A percentile compares a stretch with the other conserved stretches of the same genome.
Conservation (phyloP, 1,140 invertebrate species). For the Heliconius hewitsoni region DNA sequence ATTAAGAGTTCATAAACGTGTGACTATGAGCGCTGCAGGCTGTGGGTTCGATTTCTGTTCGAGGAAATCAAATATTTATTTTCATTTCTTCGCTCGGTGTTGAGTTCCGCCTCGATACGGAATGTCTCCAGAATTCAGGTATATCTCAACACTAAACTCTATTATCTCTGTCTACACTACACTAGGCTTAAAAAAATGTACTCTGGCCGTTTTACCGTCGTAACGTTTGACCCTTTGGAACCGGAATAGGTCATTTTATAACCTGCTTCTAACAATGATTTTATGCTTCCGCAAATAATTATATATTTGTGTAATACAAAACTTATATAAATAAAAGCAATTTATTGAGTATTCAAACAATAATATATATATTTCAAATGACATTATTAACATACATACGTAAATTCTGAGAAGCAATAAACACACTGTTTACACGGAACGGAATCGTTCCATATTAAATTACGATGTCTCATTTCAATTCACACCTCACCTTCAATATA, state of each 20-base stretch:
- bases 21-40: no score
- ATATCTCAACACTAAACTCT: no score
- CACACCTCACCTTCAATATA: constrained; percentile 53
- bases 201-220: not conserved
- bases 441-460: constrained; percentile 50
- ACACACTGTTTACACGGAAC: constrained; percentile 33
- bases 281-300: not conserved
- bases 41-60: no score
- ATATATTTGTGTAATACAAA: not conserved
- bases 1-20: no score
- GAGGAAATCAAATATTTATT: no score
- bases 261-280: not conserved
- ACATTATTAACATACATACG: constrained; percentile 7
- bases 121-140: no score
- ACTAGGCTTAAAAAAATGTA: not conserved
- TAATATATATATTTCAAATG: not conserved
- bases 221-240: no score
- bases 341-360: not conserved
- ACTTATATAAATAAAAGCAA: not conserved
- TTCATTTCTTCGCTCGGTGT: no score
- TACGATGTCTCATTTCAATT: constrained; percentile 57
- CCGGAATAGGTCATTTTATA: constrained; percentile 12
- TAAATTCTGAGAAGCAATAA: constrained; percentile 13
- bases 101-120: no score
- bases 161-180: no score